Percentiles rank a stretch among this genome's conserved stretches.
Conservation (phyloP, 2,797 vertebrate species). For the Sternotherus odoratus region DNA sequence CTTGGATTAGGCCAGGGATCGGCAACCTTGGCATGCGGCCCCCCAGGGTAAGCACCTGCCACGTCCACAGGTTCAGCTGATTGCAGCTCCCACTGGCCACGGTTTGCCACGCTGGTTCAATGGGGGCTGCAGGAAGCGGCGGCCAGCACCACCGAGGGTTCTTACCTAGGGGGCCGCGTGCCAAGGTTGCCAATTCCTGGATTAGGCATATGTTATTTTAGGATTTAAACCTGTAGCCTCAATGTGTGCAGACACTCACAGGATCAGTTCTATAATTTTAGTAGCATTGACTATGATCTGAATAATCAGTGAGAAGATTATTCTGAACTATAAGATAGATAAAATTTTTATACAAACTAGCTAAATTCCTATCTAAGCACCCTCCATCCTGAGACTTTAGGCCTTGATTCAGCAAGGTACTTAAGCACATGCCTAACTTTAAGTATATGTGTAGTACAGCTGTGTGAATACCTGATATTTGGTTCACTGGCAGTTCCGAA, state of each 20-base stretch:
- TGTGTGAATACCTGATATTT: background rate
- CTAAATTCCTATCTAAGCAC: background rate
- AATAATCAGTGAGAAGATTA: background rate
- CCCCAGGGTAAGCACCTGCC: no score
- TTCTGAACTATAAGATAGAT: background rate
- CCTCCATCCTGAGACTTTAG: background rate
- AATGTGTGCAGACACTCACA: background rate
- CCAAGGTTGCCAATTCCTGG: background rate
- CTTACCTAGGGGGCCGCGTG: no score
- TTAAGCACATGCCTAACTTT: background rate
- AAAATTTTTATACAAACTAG: background rate
- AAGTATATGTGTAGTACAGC: background rate
- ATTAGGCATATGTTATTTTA: background rate
- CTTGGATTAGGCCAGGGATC: background rate
- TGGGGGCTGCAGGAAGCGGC: no score
- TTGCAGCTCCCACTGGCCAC: no score
- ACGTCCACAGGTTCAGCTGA: no score
- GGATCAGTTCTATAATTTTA: background rate
- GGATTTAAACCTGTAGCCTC: background rate
- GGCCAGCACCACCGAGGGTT: no score
- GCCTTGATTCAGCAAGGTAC: background rate
- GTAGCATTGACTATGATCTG: background rate
- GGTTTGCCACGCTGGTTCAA: no score
- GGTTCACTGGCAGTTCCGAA: background rate
- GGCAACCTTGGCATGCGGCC: no score